Percentiles rank a stretch among this genome's conserved stretches.
Evolutionary conservation across 1,140 invertebrate species (phyloP).

Genomic region (Araneus ventricosus): DNA sequence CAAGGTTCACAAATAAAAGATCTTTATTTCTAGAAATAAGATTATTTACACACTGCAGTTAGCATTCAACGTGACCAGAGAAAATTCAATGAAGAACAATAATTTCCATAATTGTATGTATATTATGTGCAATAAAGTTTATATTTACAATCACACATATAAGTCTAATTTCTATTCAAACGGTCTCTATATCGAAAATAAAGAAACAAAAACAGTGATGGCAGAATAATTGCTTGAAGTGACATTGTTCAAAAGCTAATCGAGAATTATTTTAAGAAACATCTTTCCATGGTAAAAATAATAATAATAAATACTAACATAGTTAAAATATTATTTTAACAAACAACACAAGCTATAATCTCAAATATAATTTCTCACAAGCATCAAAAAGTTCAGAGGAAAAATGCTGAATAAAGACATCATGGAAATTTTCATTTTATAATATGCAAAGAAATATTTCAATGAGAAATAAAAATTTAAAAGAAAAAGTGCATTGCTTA

Average conservation of each 20-base stretch:
- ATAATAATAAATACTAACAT: background rate
- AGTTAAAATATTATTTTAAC: background rate
- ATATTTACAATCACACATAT: conserved; percentile 69
- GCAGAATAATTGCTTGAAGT: background rate
- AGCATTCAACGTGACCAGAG: conserved; percentile 71
- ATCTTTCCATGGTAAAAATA: background rate
- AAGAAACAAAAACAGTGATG: conserved; percentile 7
- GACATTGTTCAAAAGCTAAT: background rate
- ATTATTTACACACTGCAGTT: conserved; percentile 71
- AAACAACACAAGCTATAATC: background rate
- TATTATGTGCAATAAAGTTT: conserved; percentile 71
- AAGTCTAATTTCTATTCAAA: conserved; percentile 47
- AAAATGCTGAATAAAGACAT: background rate
- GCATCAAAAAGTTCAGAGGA: background rate
- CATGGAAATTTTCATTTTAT: background rate
- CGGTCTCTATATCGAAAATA: conserved; percentile 18
- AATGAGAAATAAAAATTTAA: background rate
- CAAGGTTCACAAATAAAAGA: conserved; percentile 73
- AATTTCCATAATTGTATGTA: conserved; percentile 67
- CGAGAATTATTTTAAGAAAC: too few species aligned
- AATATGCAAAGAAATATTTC: background rate
- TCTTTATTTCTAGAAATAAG: conserved; percentile 74
- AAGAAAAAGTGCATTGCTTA: background rate
- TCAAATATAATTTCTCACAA: background rate
- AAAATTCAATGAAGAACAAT: conserved; percentile 65